phyloP scores from a whole-genome alignment of 2,113 vertebrate genomes.

The Dromiciops gliroides region DNA sequence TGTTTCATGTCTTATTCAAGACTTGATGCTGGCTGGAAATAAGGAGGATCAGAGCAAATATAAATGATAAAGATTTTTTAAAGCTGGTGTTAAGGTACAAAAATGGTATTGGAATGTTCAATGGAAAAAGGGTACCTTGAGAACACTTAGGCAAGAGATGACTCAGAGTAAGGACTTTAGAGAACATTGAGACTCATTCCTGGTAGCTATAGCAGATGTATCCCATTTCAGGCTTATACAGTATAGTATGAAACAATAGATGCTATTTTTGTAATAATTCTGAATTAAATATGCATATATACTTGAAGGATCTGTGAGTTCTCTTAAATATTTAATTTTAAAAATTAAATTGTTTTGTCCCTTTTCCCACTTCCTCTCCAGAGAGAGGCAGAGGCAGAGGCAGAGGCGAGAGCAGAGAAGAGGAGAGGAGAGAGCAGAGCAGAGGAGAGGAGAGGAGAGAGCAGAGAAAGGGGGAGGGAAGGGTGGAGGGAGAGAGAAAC shows the following conservation, averaged over 20 bases:
- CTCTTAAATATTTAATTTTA: neutral
- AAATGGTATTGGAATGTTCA: neutral
- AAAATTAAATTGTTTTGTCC: neutral
- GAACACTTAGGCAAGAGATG: neutral
- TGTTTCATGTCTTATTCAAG: neutral
- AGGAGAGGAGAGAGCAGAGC: no score
- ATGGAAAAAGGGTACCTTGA: neutral
- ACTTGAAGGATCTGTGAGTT: neutral
- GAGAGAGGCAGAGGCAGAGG: no score
- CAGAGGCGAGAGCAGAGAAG: no score
- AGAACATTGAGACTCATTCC: neutral
- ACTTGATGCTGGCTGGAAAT: neutral
- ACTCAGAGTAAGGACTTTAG: neutral
- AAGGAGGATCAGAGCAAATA: neutral
- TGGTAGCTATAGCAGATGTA: neutral
- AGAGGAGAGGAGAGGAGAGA: no score
- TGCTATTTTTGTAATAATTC: neutral
- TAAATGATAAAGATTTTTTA: conserved; percentile 5
- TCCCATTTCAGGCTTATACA: neutral
- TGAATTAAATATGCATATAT: neutral
- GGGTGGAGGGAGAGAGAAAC: neutral
- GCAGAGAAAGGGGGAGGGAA: no score
- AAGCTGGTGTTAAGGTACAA: neutral
- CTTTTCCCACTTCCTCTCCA: neutral
- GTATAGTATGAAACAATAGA: neutral